Evolutionary conservation across 2,888 invertebrate species (phyloP).

Genomic region (Xestia ashworthii): DNA sequence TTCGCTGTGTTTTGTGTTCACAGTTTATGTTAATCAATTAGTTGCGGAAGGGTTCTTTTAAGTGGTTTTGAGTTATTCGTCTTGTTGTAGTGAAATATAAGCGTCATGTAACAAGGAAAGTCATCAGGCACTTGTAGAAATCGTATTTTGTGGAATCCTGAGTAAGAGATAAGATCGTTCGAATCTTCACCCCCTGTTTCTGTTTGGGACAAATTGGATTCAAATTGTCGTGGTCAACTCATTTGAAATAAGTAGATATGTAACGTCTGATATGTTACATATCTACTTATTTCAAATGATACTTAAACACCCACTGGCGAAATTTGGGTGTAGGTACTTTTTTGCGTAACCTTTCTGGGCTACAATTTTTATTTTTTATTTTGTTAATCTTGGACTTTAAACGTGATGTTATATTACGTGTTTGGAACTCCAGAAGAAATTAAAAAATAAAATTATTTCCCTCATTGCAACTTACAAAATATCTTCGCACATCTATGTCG

Average conservation of each 20-base stretch:
- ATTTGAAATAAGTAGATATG: no score
- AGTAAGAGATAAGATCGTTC: not conserved
- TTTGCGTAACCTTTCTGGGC: no score
- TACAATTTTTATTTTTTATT: no score
- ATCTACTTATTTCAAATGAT: not conserved
- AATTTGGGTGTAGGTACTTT: not conserved
- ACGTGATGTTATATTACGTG: not conserved
- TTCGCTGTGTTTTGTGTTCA: constrained; percentile 27
- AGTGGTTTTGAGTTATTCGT: not conserved
- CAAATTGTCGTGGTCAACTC: not conserved
- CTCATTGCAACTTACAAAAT: constrained; percentile 14
- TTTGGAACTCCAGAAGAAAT: not conserved
- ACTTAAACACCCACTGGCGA: not conserved
- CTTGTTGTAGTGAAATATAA: not conserved
- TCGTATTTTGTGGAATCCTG: not conserved
- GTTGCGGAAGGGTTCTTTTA: constrained; percentile 3
- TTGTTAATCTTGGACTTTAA: no score
- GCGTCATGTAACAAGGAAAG: not conserved
- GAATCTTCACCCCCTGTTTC: not conserved
- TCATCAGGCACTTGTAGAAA: not conserved
- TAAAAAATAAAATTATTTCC: not conserved
- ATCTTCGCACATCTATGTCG: constrained; percentile 61
- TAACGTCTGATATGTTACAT: not conserved
- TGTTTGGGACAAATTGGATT: not conserved
- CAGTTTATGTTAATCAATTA: constrained; percentile 42